These are phyloP conservation scores for Semotilus atromaculatus DNA, from an alignment of 2,797 vertebrate genomes.

Conservation along the genomic window DNA sequence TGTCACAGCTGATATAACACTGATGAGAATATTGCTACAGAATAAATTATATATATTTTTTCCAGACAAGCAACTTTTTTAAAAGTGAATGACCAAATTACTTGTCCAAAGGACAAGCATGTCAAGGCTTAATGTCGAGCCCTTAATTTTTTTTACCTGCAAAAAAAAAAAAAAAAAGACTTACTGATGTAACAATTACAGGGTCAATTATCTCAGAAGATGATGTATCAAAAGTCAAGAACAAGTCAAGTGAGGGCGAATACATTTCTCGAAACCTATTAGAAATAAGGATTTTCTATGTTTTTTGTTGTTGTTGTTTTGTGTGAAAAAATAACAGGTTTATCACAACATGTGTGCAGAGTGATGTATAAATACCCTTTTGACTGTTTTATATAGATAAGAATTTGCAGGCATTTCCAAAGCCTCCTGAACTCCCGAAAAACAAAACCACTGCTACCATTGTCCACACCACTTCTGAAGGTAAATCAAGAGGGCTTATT, in stretches of 20 bases:
- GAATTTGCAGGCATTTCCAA: neutral
- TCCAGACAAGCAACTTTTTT: too few species aligned
- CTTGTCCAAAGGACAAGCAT: too few species aligned
- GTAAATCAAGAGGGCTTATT: neutral
- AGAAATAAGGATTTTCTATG: neutral
- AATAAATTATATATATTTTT: too few species aligned
- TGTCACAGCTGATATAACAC: too few species aligned
- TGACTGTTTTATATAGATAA: neutral
- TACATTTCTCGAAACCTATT: neutral
- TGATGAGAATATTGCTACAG: too few species aligned
- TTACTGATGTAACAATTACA: neutral
- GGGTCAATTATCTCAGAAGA: neutral
- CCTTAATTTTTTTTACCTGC: too few species aligned
- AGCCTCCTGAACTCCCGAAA: neutral
- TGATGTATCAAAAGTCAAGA: neutral
- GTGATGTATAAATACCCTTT: neutral
- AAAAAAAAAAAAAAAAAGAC: neutral
- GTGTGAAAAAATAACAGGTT: neutral
- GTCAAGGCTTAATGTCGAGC: too few species aligned
- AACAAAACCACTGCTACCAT: neutral
- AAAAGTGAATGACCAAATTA: too few species aligned
- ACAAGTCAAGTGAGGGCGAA: neutral
- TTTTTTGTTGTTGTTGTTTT: too few species aligned
- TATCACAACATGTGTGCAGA: neutral
- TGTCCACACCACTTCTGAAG: neutral